Evolutionary conservation across 2,113 vertebrate species (phyloP), one percentile per base, ranked within the genome.

Genomic region (Sciurus niger): DNA sequence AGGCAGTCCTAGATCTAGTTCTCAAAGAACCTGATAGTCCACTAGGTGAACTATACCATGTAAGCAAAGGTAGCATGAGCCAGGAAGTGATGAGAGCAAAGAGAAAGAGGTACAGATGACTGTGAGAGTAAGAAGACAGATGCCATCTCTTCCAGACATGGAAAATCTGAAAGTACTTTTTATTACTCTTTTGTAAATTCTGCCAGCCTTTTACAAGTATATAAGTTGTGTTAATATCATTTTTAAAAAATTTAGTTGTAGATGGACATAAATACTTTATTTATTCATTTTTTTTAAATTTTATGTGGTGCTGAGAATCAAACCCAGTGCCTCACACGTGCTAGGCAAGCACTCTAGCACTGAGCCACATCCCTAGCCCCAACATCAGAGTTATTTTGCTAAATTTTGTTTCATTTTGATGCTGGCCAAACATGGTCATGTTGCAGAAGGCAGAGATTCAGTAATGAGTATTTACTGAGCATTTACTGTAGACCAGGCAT

Each of bases 361-460:
- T 48, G 46, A 48, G 46, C 46, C 46, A 48, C 46, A 48, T 48
- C 46, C 46, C 9, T 7, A 48, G 46, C 6, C 46, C 46, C 46
- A 8, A 48, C 9, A n/a, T 87, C 14, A 63, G 5, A 90, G 93
- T 65, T 10, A 46, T 88, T 96, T 87, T 90, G 28, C 48, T 73
- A 73, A 46, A 34, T 60, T 91, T 40, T 63, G 60, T 76, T 84
- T 3, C 37, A 48, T 89, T 92, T 93, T 92, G 37, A 82, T 94
- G 40, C 43, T 89, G 51, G 37, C 18, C 89, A 87, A 28, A 53
- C 18, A 30, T 65, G 17, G 14, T 83, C 48, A 86, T 63, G 34
- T 73, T 55, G 73, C 8, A 18, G 46, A 68, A 84, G 51, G 25
- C 13, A 10, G 70, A 88, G 68, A 89, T 30, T 48, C 3, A 20